Percentiles rank a stretch among this genome's conserved stretches.
Evolutionary conservation across 2,113 vertebrate genomes (phyloP).

Genomic region (Coturnix japonica): DNA sequence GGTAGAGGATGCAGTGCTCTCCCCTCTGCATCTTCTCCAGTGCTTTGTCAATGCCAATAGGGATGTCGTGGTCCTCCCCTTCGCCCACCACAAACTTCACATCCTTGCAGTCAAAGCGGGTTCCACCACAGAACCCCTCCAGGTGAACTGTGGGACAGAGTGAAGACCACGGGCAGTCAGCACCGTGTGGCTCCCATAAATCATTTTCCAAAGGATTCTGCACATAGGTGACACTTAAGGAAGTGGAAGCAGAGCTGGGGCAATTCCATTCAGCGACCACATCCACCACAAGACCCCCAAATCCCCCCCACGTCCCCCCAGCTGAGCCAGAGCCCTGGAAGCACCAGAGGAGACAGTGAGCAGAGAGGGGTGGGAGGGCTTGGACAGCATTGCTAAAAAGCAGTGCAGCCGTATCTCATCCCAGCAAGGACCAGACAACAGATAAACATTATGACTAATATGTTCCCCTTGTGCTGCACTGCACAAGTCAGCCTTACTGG

Average conservation of each 20-base stretch:
- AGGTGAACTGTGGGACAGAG: conserved; percentile 83
- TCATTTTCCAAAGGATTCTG: not conserved
- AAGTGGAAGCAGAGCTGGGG: not conserved
- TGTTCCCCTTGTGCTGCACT: conserved; percentile 19
- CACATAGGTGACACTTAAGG: not conserved
- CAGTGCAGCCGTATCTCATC: not conserved
- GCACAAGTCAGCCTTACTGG: conserved; percentile 61
- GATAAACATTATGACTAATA: conserved; percentile 64
- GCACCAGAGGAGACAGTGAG: not conserved
- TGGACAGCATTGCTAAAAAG: not conserved
- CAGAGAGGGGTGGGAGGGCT: not conserved
- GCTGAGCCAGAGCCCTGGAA: not conserved
- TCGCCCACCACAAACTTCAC: conserved; percentile 89
- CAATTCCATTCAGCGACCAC: too few species aligned
- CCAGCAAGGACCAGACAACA: conserved; percentile 41
- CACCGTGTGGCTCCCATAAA: not conserved
- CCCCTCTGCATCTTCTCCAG: conserved; percentile 97
- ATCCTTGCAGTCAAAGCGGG: conserved; percentile 88
- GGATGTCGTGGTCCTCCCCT: conserved; percentile 90
- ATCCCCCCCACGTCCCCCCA: not conserved
- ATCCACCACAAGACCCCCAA: not conserved
- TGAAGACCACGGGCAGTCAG: not conserved
- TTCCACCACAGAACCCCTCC: conserved; percentile 83
- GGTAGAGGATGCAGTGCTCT: conserved; percentile 89
- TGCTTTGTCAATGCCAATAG: conserved; percentile 93